Conservation (phyloP, 2,113 vertebrate species). For the Hiodon tergisus region DNA sequence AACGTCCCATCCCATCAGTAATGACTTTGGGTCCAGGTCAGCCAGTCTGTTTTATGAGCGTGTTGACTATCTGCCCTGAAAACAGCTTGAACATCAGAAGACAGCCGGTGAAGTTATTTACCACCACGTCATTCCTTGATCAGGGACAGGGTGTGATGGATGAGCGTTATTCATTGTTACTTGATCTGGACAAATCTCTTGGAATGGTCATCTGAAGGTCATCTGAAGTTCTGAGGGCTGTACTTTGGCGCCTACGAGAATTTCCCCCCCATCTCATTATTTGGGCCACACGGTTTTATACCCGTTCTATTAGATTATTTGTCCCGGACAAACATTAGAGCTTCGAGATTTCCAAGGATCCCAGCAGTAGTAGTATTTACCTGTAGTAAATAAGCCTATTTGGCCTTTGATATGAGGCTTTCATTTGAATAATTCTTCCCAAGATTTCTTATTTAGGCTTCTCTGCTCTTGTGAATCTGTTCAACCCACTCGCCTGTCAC, state of each 20-base stretch:
- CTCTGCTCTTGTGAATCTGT: constrained; percentile 11
- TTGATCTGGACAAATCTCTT: constrained; percentile 72
- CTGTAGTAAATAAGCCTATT: constrained; percentile 10
- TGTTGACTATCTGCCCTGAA: constrained; percentile 74
- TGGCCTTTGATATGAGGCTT: constrained; percentile 6
- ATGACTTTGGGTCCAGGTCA: constrained; percentile 87
- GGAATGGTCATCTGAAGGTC: constrained; percentile 63
- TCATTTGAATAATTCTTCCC: background rate
- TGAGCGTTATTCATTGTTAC: constrained; percentile 78
- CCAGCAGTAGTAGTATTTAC: background rate
- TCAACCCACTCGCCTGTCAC: background rate
- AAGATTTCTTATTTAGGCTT: background rate
- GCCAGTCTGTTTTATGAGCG: constrained; percentile 85
- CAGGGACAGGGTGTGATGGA: constrained; percentile 80
- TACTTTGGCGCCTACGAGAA: background rate
- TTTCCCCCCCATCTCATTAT: too few species aligned
- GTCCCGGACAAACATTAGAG: constrained; percentile 1
- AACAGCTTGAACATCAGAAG: constrained; percentile 86
- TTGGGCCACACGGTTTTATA: too few species aligned
- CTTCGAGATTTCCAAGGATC: background rate
- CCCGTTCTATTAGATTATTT: background rate
- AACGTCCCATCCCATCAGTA: constrained; percentile 91
- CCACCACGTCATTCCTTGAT: constrained; percentile 83
- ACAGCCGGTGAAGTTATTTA: constrained; percentile 85
- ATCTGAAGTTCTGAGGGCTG: background rate